Base-by-base conservation (phyloP, 2,888 invertebrate species). In the Sisyra terminalis region DNA sequence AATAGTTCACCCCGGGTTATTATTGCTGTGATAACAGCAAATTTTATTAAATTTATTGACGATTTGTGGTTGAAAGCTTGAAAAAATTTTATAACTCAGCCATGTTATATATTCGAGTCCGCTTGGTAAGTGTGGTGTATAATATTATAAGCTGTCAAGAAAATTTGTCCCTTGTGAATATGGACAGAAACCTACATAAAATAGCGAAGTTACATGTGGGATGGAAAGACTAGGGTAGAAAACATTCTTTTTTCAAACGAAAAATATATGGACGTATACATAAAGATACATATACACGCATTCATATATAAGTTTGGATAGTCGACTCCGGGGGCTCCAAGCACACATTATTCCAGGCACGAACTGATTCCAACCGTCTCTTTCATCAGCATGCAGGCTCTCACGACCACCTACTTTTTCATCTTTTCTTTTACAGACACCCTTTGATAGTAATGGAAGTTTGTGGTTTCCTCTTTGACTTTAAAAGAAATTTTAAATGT, bases 121-220 rank as follows among this genome's bases (percentile, higher is more conserved):
- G 37, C 37, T 37, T 18, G 18, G 11, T 37, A 37, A 18, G 18
- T 17, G n/a, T n/a, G 11, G 37, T 37, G 18, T 15, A 37, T 16
- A 18, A 15, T 37, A 37, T 37, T 37, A 18, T 52, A 53, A 57
- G 57, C 56, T 55, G 58, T 54, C 54, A 56, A 57, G 60, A 55
- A 61, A 61, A 61, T 61, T 61, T 60, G 59, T 61, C 62, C 60
- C 62, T 53, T 56, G 60, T 57, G 62, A 60, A 60, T 60, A 60
- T 53, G 55, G 55, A 59, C 60, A 60, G 57, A 57, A 58, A 18
- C 37, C 16, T 37, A 37, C 37, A 37, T 37, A 37, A 37, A 37
- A 37, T 37, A 37, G 37, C 16, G 18, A 37, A 37, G 37, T 37
- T 37, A 37, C 37, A 37, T 37, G 24, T 24, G 24, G 24, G 24